Evolutionary conservation across 92 coral and sea anemone species (phyloP).

Genomic region (Siderastrea radians): DNA sequence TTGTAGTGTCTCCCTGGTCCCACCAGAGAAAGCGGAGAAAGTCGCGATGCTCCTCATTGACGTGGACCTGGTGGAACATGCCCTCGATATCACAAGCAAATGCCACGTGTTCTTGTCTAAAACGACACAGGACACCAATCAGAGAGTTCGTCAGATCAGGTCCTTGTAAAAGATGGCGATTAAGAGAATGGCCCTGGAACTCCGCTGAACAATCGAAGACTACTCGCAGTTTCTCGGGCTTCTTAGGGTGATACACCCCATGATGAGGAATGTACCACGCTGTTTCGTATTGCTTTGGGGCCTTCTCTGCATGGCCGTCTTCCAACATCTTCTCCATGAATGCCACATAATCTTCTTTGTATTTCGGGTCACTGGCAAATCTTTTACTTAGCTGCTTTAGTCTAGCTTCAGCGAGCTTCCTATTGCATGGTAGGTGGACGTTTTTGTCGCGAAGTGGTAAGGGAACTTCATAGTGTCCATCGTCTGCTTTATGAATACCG

Average conservation of each 20-base stretch:
- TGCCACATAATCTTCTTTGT: slow-evolving; percentile 49
- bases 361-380: slow-evolving; percentile 33
- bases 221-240: slow-evolving; percentile 24
- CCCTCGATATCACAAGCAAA: no score
- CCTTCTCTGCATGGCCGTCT: slow-evolving; percentile 60
- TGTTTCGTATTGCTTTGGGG: slow-evolving; percentile 33
- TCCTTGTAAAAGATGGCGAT: slow-evolving; percentile 45
- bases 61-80: no score
- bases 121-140: no score
- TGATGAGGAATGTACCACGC: slow-evolving; percentile 75
- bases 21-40: no score
- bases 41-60: no score
- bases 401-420: slow-evolving; percentile 40
- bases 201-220: slow-evolving; percentile 56
- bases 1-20: no score
- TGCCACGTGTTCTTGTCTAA: no score
- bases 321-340: slow-evolving; percentile 54
- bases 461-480: slow-evolving; percentile 49
- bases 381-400: slow-evolving; percentile 42
- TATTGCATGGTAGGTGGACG: slow-evolving; percentile 45
- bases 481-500: slow-evolving; percentile 44
- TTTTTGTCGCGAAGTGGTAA: slow-evolving; percentile 50
- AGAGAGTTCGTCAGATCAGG: slow-evolving; percentile 46
- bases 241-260: slow-evolving; percentile 63
- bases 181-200: slow-evolving; percentile 53